phyloP scores from a whole-genome alignment of 1,140 invertebrate species.

The Catajapyx aquilonaris region DNA sequence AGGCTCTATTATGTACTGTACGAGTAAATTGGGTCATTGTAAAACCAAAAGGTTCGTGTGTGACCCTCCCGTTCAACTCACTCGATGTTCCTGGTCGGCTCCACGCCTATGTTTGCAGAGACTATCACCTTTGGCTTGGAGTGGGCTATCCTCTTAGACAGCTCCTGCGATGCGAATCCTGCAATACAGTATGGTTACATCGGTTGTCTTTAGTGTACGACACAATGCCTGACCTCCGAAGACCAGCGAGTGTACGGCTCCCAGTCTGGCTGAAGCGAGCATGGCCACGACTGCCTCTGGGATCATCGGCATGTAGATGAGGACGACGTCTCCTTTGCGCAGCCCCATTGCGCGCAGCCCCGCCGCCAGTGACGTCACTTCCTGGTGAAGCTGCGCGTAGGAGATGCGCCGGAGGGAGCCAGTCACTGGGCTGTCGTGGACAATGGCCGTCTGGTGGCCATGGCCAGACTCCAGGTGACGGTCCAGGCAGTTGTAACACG shows the following conservation, averaged over 20 bases:
- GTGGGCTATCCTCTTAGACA: slow-evolving; percentile 66
- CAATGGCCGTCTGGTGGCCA: slow-evolving; percentile 56
- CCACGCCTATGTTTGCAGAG: slow-evolving; percentile 72
- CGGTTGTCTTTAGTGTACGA: too few relatives aligned
- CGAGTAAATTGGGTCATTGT: too few relatives aligned
- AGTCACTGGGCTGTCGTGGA: slow-evolving; percentile 76
- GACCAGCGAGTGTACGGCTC: slow-evolving; percentile 69
- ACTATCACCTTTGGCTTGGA: slow-evolving; percentile 71
- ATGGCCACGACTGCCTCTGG: slow-evolving; percentile 71
- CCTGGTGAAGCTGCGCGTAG: neutral
- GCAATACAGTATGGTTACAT: slow-evolving; percentile 15
- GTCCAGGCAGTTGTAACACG: slow-evolving; percentile 82
- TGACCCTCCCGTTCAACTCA: too few relatives aligned
- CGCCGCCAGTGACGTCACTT: slow-evolving; percentile 36
- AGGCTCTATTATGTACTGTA: too few relatives aligned
- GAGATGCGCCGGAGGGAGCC: slow-evolving; percentile 26
- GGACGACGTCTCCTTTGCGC: slow-evolving; percentile 46
- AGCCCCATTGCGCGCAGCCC: slow-evolving; percentile 50
- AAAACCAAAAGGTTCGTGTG: too few relatives aligned
- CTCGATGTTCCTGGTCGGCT: slow-evolving; percentile 62
- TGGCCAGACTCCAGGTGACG: slow-evolving; percentile 59
- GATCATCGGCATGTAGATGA: slow-evolving; percentile 83
- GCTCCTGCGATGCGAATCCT: slow-evolving; percentile 72
- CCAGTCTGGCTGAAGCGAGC: slow-evolving; percentile 56
- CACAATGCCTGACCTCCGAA: slow-evolving; percentile 64